Evolutionary conservation across 1,140 invertebrate species (phyloP).

Genomic region (Platorchestia sp.): DNA sequence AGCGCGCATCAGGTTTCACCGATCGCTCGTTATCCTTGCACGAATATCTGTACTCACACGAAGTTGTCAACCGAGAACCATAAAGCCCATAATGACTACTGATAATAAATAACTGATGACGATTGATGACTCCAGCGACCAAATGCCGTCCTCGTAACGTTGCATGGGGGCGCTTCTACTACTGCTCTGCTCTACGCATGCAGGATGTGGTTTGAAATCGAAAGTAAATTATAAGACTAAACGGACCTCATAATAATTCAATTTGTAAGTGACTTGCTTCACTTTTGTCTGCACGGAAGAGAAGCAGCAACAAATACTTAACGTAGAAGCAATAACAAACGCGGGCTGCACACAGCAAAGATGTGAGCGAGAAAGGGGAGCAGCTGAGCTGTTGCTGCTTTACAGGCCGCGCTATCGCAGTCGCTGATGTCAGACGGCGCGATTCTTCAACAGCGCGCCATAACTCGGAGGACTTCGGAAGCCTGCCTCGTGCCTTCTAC

Average conservation of each 20-base stretch:
- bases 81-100: no score
- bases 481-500: slow-evolving; percentile 2
- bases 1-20: no score
- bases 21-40: no score
- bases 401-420: background rate
- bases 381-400: background rate
- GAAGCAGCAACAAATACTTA: background rate
- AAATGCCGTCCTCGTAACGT: background rate
- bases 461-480: background rate
- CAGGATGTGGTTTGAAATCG: background rate
- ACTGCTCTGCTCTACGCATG: background rate
- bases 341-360: background rate
- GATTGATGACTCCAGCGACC: background rate
- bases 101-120: no score
- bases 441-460: slow-evolving; percentile 44
- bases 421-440: background rate
- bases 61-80: no score
- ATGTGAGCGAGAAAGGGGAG: background rate
- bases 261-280: background rate
- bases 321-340: background rate
- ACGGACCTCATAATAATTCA: background rate
- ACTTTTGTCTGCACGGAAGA: background rate
- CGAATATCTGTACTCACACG: no score
- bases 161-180: no score
- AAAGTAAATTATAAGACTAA: background rate